phyloP scores from a whole-genome alignment of 2,888 invertebrate genomes.

The Lutraria lutraria region DNA sequence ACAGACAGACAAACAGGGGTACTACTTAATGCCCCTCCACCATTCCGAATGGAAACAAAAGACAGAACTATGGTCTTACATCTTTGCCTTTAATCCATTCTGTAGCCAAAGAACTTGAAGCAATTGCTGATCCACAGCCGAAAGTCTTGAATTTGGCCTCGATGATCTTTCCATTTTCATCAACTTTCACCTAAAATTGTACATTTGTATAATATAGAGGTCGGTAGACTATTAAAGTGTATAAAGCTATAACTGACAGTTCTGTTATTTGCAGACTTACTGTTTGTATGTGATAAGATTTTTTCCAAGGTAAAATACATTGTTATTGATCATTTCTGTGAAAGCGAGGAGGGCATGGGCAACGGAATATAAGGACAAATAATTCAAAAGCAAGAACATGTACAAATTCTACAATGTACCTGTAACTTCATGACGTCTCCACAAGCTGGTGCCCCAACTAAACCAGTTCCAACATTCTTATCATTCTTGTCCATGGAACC shows the following conservation, averaged over 20 bases:
- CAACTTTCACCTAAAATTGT: conserved; percentile 91
- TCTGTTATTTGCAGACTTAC: no score
- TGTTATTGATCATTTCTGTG: no score
- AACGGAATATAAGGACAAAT: no score
- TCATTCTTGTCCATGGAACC: conserved; percentile 98
- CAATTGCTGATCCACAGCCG: conserved; percentile 99
- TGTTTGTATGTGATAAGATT: no score
- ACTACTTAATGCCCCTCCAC: no score
- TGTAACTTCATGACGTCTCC: conserved; percentile 99
- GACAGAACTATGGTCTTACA: conserved; percentile 80
- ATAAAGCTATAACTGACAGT: no score
- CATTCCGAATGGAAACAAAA: no score
- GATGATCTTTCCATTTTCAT: conserved; percentile 97
- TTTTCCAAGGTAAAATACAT: no score
- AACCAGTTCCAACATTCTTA: conserved; percentile 96
- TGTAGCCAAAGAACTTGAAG: conserved; percentile 97
- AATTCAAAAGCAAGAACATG: no score
- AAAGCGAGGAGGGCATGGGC: no score
- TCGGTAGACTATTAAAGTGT: no score
- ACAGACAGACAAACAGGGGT: no score
- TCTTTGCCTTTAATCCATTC: conserved; percentile 99
- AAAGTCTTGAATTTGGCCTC: conserved; percentile 99
- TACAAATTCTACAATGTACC: conserved; percentile 82
- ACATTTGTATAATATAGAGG: background rate
- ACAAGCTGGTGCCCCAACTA: conserved; percentile 99